Conservation (phyloP, 2,888 invertebrate genomes). For the Xestia ashworthii region DNA sequence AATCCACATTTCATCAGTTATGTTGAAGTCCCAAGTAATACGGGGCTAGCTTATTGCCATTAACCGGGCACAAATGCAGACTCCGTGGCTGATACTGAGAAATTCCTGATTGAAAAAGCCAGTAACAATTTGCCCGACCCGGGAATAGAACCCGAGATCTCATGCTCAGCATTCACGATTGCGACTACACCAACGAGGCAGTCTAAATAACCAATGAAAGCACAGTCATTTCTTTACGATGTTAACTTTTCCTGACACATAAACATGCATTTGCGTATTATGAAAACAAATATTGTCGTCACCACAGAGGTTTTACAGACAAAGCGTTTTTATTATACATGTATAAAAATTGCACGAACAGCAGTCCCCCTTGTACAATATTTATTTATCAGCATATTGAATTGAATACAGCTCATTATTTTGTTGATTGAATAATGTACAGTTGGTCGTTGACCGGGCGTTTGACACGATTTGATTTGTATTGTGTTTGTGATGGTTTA, state of each 20-base stretch:
- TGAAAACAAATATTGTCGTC: constrained; percentile 7
- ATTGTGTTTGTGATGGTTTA: neutral
- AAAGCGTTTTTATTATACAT: constrained; percentile 12
- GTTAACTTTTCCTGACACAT: neutral
- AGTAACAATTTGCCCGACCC: too few relatives aligned
- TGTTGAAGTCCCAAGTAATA: too few relatives aligned
- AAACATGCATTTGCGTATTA: neutral
- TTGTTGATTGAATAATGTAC: constrained; percentile 68
- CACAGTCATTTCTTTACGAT: neutral
- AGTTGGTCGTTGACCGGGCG: constrained; percentile 71
- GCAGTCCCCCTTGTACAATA: constrained; percentile 35
- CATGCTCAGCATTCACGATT: too few relatives aligned
- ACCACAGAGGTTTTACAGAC: constrained; percentile 11
- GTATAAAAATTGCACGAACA: neutral
- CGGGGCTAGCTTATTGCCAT: too few relatives aligned
- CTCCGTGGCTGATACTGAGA: neutral
- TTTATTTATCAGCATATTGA: constrained; percentile 65
- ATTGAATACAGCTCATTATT: constrained; percentile 55
- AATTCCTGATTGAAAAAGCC: too few relatives aligned
- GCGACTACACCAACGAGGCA: too few relatives aligned
- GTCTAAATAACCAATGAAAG: neutral
- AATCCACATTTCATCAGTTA: too few relatives aligned
- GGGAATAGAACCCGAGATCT: too few relatives aligned
- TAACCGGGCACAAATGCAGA: too few relatives aligned
- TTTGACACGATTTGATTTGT: constrained; percentile 6